Evolutionary conservation across 2,888 invertebrate species (phyloP), one percentile per base, ranked within the genome.

Genomic region (Unio delphinus): DNA sequence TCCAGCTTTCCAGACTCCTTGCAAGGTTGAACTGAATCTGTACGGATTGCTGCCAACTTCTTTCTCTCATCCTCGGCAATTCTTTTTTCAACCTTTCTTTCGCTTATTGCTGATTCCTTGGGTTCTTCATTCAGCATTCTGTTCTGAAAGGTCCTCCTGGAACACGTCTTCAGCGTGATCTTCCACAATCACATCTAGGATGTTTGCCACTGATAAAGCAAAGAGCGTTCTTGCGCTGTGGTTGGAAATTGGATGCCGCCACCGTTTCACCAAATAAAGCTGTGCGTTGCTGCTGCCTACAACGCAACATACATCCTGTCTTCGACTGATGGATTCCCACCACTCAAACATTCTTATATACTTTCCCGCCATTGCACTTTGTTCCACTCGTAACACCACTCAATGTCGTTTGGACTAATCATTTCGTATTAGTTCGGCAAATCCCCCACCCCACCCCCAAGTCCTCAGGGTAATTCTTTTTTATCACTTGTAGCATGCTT

Each of bases 1-100:
- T 65, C 34, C n/a, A 69, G n/a, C 8, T 23, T 28, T 6, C 65
- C 66, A 60, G 68, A 68, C 30, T 55, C 66, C 60, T 26, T 30
- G 64, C 4, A 66, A 34, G 23, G 26, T 64, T 18, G 58, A 55
- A 17, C 34, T 61, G 54, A 67, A 72, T 30, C 65, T 64, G 56
- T 61, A 72, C 28, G 65, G 63, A 23, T 67, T 55, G 7, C 34
- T 34, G 34, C 7, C 8, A 34, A 34, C 34, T 8, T 7, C 34
- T 34, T 34, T 34, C 34, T 34, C 7, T 7, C 7, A 34, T 34
- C 34, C 8, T 34, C 34, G 7, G 34, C 34, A 7, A 34, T 34
- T 8, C 7, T 34, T 1, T 34, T 34, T 34, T 34, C 34, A 34
- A 34, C 7, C 0, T 34, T 34, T 8, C 7, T 34, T 5, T 34